phyloP scores from a whole-genome alignment of 2,888 invertebrate genomes.

The Sceliomorpha sp. region DNA sequence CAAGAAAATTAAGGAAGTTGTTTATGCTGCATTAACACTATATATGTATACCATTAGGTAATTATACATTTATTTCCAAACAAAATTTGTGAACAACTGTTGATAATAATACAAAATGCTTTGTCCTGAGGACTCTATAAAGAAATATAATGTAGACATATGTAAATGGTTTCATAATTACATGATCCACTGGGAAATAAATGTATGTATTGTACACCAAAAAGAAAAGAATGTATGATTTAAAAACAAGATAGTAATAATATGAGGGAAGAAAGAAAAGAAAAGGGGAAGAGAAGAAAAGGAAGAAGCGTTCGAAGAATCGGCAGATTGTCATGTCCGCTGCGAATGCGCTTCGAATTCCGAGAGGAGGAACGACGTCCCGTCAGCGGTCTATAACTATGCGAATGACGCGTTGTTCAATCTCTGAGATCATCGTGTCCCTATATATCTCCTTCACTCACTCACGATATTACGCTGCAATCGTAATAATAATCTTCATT shows the following conservation, averaged over 20 bases:
- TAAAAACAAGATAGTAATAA: not conserved
- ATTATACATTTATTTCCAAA: too few species aligned
- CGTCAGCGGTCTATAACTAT: conserved; percentile 3
- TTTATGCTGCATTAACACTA: too few species aligned
- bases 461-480: conserved; percentile 2
- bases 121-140: too few species aligned
- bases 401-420: conserved; percentile 19
- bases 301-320: not conserved
- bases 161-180: too few species aligned
- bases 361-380: conserved; percentile 1
- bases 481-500: conserved; percentile 23
- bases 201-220: too few species aligned
- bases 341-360: conserved; percentile 5
- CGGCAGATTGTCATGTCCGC: conserved; percentile 7
- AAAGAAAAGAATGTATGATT: not conserved
- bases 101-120: too few species aligned
- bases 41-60: too few species aligned
- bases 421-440: conserved; percentile 14
- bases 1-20: too few species aligned
- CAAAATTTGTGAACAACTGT: too few species aligned
- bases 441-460: conserved; percentile 15
- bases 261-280: not conserved
- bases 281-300: not conserved
- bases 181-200: too few species aligned
- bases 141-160: too few species aligned